Conservation (phyloP, 2,113 vertebrate species). For the Okapia johnstoni region DNA sequence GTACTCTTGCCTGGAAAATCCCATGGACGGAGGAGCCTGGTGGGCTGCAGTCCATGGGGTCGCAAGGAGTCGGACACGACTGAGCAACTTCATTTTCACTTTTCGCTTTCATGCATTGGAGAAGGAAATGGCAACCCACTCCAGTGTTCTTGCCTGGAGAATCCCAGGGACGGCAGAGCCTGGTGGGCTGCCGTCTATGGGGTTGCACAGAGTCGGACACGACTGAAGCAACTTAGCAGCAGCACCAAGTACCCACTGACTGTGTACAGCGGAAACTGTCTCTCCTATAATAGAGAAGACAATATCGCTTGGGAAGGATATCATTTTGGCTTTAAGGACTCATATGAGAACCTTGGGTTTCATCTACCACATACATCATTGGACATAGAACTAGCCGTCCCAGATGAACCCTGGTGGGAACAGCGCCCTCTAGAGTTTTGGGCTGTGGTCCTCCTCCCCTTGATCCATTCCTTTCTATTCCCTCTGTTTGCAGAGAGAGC, state of each 20-base stretch:
- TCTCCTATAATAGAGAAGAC: neutral
- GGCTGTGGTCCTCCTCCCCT: neutral
- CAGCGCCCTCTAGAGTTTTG: neutral
- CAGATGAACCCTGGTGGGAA: neutral
- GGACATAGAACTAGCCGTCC: neutral
- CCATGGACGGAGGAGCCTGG: too few species aligned
- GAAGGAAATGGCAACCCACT: too few species aligned
- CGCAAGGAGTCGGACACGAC: too few species aligned
- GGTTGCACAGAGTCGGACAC: too few species aligned
- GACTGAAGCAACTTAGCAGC: too few species aligned
- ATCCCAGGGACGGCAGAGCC: too few species aligned
- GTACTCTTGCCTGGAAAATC: too few species aligned
- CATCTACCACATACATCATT: neutral
- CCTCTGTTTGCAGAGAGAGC: neutral
- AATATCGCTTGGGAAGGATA: neutral
- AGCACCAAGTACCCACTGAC: neutral
- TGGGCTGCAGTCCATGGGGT: too few species aligned
- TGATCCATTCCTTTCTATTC: neutral
- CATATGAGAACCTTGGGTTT: neutral
- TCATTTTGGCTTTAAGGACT: neutral
- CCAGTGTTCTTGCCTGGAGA: too few species aligned
- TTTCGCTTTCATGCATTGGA: too few species aligned
- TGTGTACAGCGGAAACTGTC: neutral
- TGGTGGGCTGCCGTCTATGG: too few species aligned
- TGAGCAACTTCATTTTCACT: too few species aligned